Base-by-base conservation (phyloP, 2,797 vertebrate species). In the Alouatta caraya region DNA sequence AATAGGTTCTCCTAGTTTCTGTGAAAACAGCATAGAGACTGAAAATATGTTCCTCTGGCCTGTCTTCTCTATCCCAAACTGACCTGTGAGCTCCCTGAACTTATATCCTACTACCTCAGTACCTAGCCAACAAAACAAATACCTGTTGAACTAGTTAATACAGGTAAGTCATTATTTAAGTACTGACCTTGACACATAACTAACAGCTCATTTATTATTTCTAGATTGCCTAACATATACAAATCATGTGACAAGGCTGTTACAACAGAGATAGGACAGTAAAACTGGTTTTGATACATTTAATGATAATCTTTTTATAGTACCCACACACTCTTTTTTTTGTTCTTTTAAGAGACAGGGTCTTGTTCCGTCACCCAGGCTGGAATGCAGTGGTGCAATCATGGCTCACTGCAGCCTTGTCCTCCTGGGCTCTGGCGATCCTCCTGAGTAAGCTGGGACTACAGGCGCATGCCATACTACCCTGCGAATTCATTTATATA, bases 21-120 rank as follows among this genome's bases (percentile, higher is more conserved):
- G 13, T 92, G 39, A 92, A 87, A 96, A 96, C 26, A 87, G 44
- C 42, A 87, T 19, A 8, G 21, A 79, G 39, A 94, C 72, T 88
- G 37, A 86, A 94, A 83, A 86, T 37, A 19, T 1, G 8, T 59
- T 92, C 83, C 80, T 64, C 5, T 19, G 73, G 30, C 52, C 73
- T 79, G 42, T 61, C 8, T 79, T 91, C 90, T 93, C 52, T 73
- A 82, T 64, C 37, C 46, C 52, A 90, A 84, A 94, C 15, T 46
- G 26, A 28, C n/a, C 44, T 67, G 3, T 15, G 11, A 87, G 76
- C 21, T 50, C 48, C 70, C 22, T 79, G 26, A 59, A 87, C 46
- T 82, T 88, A 70, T 22, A 75, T 80, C 39, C 70, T 64, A 79
- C 37, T 57, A 92, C 44, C 30, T 92, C 28, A 94, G 8, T 50